Evolutionary conservation across 2,797 vertebrate species (phyloP), one percentile per base, ranked within the genome.

Genomic region (Gallinago nigripennis): DNA sequence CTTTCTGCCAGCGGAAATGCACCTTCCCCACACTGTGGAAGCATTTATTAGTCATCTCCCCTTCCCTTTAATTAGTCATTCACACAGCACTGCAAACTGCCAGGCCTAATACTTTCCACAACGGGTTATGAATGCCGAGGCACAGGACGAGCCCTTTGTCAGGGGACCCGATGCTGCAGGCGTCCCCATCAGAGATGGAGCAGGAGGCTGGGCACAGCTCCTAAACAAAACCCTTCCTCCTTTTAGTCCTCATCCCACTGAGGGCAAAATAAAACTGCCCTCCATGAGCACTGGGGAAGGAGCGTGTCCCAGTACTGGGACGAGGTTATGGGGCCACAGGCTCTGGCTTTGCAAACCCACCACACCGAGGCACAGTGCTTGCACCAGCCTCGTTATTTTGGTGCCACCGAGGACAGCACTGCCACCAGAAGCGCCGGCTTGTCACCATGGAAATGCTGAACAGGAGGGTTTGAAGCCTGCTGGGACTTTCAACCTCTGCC

Each of bases 361-460:
- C 69, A 3, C n/a, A 1, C 12, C 0, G 0, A 20, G 45, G 61
- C 61, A 60, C 73, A 20, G 51, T 0, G 1, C 53, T 63, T 41
- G 75, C 64, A 68, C 57, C 64, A 76, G 65, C 60, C 46, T 54
- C 4, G 0, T 35, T 24, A 17, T 66, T 69, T 30, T 20, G 63
- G 63, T 71, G 75, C 54, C 81, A 63, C 81, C 0, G 3, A 84
- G 85, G 78, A 70, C 4, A 12, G 75, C 84, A 33, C 19, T 73
- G 90, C 30, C 82, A 76, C 63, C 72, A 86, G 66, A 21, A 58
- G 33, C 9, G 17, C 76, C 86, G 57, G 61, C 73, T 58, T 58
- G 78, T 96, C 91, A 66, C 95, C 92, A 96, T 96, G 96, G 96
- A 94, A 95, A 96, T 88, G 91, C 79, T 33, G 78, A 93, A 41